phyloP scores from a whole-genome alignment of 2,797 vertebrate species.

The Sebastes kiyomatsui region DNA sequence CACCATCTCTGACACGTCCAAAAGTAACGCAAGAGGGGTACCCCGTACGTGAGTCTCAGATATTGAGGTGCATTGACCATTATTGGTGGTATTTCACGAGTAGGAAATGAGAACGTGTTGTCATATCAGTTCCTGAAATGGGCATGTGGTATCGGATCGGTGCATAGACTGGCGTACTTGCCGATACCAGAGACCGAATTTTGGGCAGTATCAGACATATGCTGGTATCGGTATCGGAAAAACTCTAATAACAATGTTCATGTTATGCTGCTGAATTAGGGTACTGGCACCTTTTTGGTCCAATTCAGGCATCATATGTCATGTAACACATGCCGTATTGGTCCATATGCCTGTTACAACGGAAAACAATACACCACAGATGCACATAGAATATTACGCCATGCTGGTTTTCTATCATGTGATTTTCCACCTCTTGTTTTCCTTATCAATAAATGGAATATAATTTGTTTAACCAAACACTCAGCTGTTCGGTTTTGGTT shows the following conservation, averaged over 20 bases:
- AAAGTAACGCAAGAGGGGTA: too few relatives aligned
- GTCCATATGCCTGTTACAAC: background rate
- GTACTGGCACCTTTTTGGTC: too few relatives aligned
- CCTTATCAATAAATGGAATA: constrained; percentile 38
- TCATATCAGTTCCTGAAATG: too few relatives aligned
- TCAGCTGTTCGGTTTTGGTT: constrained; percentile 78
- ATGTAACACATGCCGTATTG: background rate
- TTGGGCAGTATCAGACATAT: too few relatives aligned
- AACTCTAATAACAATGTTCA: too few relatives aligned
- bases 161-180: too few relatives aligned
- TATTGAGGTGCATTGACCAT: rapidly evolving
- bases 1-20: too few relatives aligned
- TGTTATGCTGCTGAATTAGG: too few relatives aligned
- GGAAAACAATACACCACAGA: background rate
- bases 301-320: background rate
- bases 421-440: constrained; percentile 12
- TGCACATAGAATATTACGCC: background rate
- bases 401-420: background rate
- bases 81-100: too few relatives aligned
- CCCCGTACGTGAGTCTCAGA: rapidly evolving
- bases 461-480: constrained; percentile 66
- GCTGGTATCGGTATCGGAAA: too few relatives aligned
- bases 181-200: rapidly evolving
- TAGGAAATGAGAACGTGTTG: too few relatives aligned
- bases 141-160: too few relatives aligned